Base-by-base conservation (phyloP, 2,888 invertebrate genomes). In the Polyommatus iphigenia region DNA sequence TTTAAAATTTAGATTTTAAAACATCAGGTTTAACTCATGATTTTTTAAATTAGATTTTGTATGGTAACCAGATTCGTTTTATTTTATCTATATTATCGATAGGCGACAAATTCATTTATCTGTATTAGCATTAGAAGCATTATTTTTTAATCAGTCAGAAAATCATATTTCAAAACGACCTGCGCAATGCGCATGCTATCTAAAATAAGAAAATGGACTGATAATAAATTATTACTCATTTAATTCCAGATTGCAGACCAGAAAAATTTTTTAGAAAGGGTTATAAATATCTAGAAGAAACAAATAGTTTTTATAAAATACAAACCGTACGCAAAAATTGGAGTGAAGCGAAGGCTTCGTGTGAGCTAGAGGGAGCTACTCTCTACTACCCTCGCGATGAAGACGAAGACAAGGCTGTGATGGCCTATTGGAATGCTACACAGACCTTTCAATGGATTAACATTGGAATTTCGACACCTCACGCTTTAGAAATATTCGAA, bases 291-390 rank as follows among this genome's bases (percentile, higher is more conserved):
- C 76, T 90, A 78, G 85, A 87, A 20, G 80, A 79, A 0, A 82
- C 85, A 7, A 76, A 85, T 6, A 86, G 87, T 79, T 92, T 91
- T 78, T 92, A 91, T 82, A 92, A 92, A 83, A 84, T 91, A 36
- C 89, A 91, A 76, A 89, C 88, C 0, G 75, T 87, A 24, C 85
- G 84, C 4, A 86, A 84, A 78, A 83, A 82, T 8, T 92, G 91
- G 91, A 71, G 82, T 6, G 86, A 88, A 0, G 91, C 91, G 0
- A 88, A 87, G 79, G 83, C 79, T 4, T 81, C 80, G n/a, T 92
- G 92, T 79, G 84, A 83, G 0, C 54, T 83, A 36, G 91, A 92
- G 82, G 91, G 91, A 0, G 88, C 89, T 0, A 81, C 80, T 8
- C 80, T 93, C 0, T 91, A 89, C 80, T 89, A 89, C 50, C 89